Percentiles rank a stretch among this genome's conserved stretches.
phyloP scores from a whole-genome alignment of 2,113 vertebrate genomes.

The Neolamprologus caudopunctatus region DNA sequence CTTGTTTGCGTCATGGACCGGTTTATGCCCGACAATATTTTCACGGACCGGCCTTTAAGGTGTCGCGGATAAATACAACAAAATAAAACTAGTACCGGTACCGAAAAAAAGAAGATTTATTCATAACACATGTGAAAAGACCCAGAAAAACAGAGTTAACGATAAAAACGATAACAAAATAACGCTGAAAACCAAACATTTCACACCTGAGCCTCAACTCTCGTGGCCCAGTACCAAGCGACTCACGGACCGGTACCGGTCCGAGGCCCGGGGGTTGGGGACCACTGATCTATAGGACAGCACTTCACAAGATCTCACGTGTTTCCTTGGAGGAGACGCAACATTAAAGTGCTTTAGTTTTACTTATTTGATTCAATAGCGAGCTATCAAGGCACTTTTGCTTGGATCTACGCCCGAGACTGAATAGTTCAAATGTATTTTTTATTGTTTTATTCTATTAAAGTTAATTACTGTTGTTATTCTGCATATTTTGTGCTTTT shows the following conservation, averaged over 20 bases:
- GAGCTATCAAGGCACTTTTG: not conserved
- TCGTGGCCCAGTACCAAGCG: no score
- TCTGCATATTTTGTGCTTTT: not conserved
- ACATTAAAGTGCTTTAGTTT: not conserved
- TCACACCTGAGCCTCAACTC: no score
- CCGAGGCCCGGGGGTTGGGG: no score
- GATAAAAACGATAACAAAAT: no score
- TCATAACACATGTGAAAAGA: no score
- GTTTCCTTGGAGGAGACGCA: not conserved
- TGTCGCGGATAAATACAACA: accelerated
- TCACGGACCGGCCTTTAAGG: accelerated
- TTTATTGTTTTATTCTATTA: not conserved
- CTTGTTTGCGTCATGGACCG: no score
- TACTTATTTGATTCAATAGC: not conserved
- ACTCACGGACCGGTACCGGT: no score
- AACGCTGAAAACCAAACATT: accelerated
- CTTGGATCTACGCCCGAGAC: not conserved
- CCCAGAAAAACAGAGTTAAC: accelerated
- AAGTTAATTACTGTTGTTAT: not conserved
- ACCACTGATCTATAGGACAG: not conserved
- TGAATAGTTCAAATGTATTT: not conserved
- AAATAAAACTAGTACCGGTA: no score
- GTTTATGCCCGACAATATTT: no score
- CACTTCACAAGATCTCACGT: accelerated
- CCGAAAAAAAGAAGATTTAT: no score